Conservation (phyloP, 2,797 vertebrate genomes). For the Apogon hyalosoma region DNA sequence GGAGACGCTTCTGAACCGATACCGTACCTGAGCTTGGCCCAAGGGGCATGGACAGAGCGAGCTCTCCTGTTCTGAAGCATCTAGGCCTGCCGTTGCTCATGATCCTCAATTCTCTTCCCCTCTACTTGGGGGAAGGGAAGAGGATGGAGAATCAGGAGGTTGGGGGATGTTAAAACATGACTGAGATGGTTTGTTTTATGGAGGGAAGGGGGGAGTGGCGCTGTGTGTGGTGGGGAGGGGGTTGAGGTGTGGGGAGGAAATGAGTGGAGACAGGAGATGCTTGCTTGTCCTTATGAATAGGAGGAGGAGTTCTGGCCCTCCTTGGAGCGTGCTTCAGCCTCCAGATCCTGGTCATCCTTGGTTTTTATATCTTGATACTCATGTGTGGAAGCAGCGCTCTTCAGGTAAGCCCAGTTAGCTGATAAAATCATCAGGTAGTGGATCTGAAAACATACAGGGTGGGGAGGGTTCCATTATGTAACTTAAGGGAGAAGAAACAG, state of each 20-base stretch:
- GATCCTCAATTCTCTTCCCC: constrained; percentile 66
- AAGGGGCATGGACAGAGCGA: constrained; percentile 31
- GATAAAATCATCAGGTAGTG: constrained; percentile 99
- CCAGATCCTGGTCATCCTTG: constrained; percentile 98
- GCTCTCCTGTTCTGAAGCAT: constrained; percentile 64
- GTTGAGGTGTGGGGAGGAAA: constrained; percentile 52
- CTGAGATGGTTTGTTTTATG: constrained; percentile 64
- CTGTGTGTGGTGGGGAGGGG: constrained; percentile 62
- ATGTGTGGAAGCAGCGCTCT: constrained; percentile 96
- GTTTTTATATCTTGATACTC: constrained; percentile 99
- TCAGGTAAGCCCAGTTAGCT: constrained; percentile 99
- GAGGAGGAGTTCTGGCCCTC: constrained; percentile 99
- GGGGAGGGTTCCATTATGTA: not conserved
- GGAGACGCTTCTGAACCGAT: constrained; percentile 67
- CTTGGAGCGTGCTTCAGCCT: constrained; percentile 98
- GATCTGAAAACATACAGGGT: constrained; percentile 87
- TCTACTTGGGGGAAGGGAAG: constrained; percentile 55
- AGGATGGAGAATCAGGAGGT: constrained; percentile 70
- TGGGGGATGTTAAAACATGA: constrained; percentile 64
- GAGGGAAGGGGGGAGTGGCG: constrained; percentile 43
- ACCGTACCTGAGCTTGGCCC: constrained; percentile 52
- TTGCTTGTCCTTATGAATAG: constrained; percentile 90
- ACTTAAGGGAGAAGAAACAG: not conserved
- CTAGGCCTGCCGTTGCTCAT: constrained; percentile 53
- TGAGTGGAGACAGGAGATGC: constrained; percentile 54